phyloP scores from a whole-genome alignment of 2,888 invertebrate genomes.

The Latrodectus elegans region DNA sequence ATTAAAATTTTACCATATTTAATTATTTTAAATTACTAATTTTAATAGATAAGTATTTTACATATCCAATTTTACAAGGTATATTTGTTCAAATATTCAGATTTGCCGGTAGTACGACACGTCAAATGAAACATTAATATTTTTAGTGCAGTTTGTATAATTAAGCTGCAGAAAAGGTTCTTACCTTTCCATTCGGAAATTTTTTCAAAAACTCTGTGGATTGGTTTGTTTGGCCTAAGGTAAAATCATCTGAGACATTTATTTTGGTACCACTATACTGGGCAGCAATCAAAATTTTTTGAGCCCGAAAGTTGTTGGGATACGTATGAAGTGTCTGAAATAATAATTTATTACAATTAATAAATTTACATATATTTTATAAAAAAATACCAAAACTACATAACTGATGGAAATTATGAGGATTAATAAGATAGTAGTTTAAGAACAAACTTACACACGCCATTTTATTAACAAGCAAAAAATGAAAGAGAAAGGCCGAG shows the following conservation, averaged over 20 bases:
- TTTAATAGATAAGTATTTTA: not conserved
- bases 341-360: constrained; percentile 16
- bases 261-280: constrained; percentile 93
- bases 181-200: constrained; percentile 97
- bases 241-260: constrained; percentile 86
- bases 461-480: not conserved
- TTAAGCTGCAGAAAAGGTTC: not conserved
- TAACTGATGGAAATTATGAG: not conserved
- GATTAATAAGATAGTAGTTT: constrained; percentile 12
- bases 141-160: not conserved
- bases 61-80: not conserved
- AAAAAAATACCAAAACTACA: not conserved
- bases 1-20: not conserved
- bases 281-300: constrained; percentile 97
- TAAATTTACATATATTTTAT: not conserved
- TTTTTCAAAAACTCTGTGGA: constrained; percentile 89
- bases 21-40: not conserved
- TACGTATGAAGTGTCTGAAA: constrained; percentile 96
- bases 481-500: not conserved
- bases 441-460: constrained; percentile 29
- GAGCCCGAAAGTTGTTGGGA: constrained; percentile 98
- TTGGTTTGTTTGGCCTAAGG: constrained; percentile 95
- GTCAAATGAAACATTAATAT: not conserved
- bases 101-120: not conserved
- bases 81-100: not conserved